A percentile compares a stretch with the other conserved stretches of the same genome.
These are phyloP conservation scores for Cactoblastis cactorum DNA, from an alignment of 2,888 invertebrate species.

Conservation along the genomic window DNA sequence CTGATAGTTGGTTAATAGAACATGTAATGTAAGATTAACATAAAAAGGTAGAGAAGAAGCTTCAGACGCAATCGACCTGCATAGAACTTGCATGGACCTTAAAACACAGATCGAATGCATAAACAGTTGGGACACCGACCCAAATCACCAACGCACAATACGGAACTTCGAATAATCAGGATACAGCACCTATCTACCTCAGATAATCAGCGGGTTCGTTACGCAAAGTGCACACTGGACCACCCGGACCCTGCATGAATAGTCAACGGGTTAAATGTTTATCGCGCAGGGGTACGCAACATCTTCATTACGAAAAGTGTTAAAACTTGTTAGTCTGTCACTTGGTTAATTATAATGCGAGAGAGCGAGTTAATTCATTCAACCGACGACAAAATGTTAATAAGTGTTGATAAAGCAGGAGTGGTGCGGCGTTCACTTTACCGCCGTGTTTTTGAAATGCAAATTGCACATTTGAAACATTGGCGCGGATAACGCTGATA, in stretches of 20 bases:
- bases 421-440: constrained; percentile 16
- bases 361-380: constrained; percentile 68
- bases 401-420: constrained; percentile 54
- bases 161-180: background rate
- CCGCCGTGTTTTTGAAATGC: constrained; percentile 25
- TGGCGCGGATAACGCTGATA: constrained; percentile 52
- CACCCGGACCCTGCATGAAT: constrained; percentile 43
- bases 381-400: constrained; percentile 74
- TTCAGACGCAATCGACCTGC: too few species aligned
- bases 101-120: too few species aligned
- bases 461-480: constrained; percentile 53
- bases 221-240: constrained; percentile 26
- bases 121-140: too few species aligned
- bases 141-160: background rate
- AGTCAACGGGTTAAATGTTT: constrained; percentile 36
- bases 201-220: background rate
- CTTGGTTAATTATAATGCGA: constrained; percentile 71
- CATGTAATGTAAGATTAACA: too few species aligned
- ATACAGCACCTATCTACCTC: background rate
- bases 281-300: constrained; percentile 51
- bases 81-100: too few species aligned
- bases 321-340: constrained; percentile 76
- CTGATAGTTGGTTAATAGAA: too few species aligned
- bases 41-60: too few species aligned
- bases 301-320: constrained; percentile 76